These are phyloP conservation scores for Cabera pusaria DNA, from an alignment of 2,888 invertebrate species.

Conservation along the genomic window DNA sequence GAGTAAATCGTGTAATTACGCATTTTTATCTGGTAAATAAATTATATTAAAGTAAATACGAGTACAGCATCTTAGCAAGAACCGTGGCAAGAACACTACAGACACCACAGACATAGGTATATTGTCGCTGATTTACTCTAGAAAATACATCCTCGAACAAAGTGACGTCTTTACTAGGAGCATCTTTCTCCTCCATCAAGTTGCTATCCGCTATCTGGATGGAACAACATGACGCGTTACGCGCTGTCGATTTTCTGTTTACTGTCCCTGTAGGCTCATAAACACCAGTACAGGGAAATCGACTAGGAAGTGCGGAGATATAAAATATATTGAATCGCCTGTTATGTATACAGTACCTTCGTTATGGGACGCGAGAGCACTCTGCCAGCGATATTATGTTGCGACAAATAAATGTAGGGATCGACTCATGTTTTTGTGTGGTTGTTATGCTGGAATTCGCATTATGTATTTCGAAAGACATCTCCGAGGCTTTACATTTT, in stretches of 20 bases:
- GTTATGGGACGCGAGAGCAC: slow-evolving; percentile 7
- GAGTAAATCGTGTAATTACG: no score
- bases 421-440: no score
- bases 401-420: slow-evolving; percentile 7
- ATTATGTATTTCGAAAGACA: no score
- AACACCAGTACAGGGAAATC: slow-evolving; percentile 45
- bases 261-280: slow-evolving; percentile 43
- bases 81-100: no score
- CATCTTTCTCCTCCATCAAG: slow-evolving; percentile 3
- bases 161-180: slow-evolving; percentile 33
- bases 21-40: no score
- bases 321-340: slow-evolving; percentile 44
- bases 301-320: slow-evolving; percentile 40
- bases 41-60: no score
- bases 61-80: no score
- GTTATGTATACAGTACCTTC: slow-evolving; percentile 18
- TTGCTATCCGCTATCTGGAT: slow-evolving; percentile 19
- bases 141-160: no score
- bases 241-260: slow-evolving; percentile 39
- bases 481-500: no score
- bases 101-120: no score
- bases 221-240: slow-evolving; percentile 33
- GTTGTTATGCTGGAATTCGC: no score
- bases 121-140: no score
- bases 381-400: slow-evolving; percentile 2